phyloP scores from a whole-genome alignment of 2,113 vertebrate species.

The Myxocyprinus asiaticus region DNA sequence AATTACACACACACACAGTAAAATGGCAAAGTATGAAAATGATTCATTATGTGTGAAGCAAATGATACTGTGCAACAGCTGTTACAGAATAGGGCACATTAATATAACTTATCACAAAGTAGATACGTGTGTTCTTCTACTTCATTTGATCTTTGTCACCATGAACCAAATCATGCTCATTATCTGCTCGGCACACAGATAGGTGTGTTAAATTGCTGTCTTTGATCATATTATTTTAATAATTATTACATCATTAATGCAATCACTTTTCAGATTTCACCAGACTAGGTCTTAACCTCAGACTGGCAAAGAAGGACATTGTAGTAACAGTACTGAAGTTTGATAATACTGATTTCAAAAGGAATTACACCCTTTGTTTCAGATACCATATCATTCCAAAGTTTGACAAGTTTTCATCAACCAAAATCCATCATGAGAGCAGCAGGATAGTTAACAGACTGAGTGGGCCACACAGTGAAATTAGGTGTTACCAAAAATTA shows the following conservation, averaged over 20 bases:
- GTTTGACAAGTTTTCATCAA: too few species aligned
- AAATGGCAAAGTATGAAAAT: neutral
- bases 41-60: neutral
- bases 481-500: too few species aligned
- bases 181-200: neutral
- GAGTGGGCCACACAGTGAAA: too few species aligned
- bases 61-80: too few species aligned
- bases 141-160: conserved; percentile 16
- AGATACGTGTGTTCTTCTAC: conserved; percentile 3
- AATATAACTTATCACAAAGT: neutral
- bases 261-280: neutral
- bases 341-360: too few species aligned
- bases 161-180: neutral
- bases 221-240: neutral
- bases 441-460: too few species aligned
- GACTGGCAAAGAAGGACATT: too few species aligned
- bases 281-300: too few species aligned
- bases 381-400: too few species aligned
- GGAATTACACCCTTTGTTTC: too few species aligned
- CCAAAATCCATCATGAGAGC: too few species aligned
- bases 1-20: neutral
- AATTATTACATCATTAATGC: neutral
- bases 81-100: neutral
- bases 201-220: neutral
- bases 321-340: too few species aligned